Evolutionary conservation across 2,888 invertebrate species (phyloP).

Genomic region (Caenorhabditis japonica): DNA sequence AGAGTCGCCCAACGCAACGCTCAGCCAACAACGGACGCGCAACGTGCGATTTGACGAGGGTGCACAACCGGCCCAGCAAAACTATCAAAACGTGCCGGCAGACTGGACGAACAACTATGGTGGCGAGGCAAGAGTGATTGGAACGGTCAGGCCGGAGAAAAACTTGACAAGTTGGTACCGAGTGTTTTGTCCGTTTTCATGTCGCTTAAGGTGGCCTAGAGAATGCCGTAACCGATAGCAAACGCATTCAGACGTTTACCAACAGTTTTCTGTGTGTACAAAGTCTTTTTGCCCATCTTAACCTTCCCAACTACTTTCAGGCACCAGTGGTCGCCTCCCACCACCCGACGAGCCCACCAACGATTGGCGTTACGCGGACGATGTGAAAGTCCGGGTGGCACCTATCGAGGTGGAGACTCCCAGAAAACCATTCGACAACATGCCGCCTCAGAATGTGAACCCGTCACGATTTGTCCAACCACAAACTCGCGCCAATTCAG

Average conservation of each 20-base stretch:
- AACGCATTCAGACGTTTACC: no score
- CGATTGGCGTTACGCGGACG: conserved; percentile 47
- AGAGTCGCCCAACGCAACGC: conserved; percentile 3
- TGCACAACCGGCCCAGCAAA: not conserved
- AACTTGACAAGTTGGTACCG: conserved; percentile 22
- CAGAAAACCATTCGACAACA: conserved; percentile 5
- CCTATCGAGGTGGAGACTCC: conserved; percentile 17
- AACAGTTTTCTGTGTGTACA: no score
- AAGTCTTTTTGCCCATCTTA: no score
- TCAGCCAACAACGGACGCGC: conserved; percentile 8
- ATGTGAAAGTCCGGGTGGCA: conserved; percentile 51
- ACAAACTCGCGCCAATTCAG: conserved; percentile 45
- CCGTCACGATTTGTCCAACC: conserved; percentile 13
- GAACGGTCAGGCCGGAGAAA: conserved; percentile 35
- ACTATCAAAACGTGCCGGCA: conserved; percentile 19
- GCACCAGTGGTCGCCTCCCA: conserved; percentile 23
- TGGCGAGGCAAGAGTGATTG: conserved; percentile 51
- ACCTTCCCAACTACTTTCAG: conserved; percentile 21
- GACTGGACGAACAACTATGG: conserved; percentile 44
- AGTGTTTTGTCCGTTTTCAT: no score
- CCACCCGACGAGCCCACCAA: conserved; percentile 5
- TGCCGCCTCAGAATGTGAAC: not conserved
- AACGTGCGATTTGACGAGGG: conserved; percentile 34
- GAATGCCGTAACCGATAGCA: no score
- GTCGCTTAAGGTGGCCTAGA: no score